Evolutionary conservation across 1,140 invertebrate species (phyloP).

Genomic region (Bombus sylvicola): DNA sequence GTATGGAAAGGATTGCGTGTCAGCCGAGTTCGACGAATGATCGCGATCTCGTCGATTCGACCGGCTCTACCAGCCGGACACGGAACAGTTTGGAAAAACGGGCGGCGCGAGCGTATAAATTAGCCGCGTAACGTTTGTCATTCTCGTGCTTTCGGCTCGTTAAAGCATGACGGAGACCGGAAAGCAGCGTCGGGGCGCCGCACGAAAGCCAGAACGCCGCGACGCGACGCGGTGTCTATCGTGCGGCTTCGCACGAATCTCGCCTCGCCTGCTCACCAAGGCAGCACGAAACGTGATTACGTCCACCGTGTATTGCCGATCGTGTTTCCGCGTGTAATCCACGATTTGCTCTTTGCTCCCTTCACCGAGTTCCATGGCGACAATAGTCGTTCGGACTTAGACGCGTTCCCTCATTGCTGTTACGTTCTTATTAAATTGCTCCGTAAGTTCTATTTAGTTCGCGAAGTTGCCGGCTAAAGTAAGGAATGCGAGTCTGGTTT

Average conservation of each 20-base stretch:
- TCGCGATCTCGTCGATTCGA: not conserved
- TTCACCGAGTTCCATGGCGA: not conserved
- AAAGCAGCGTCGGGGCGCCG: conserved; percentile 53
- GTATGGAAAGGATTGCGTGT: not conserved
- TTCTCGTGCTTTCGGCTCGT: conserved; percentile 52
- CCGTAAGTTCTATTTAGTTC: too few species aligned
- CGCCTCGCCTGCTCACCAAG: not conserved
- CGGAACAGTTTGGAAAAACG: not conserved
- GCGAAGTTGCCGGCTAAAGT: too few species aligned
- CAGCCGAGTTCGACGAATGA: not conserved
- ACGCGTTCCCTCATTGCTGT: too few species aligned
- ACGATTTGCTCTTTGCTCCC: conserved; percentile 20
- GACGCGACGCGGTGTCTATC: not conserved
- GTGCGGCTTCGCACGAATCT: conserved; percentile 29
- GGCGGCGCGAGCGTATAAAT: conserved; percentile 25
- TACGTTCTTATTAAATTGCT: too few species aligned
- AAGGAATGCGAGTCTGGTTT: too few species aligned
- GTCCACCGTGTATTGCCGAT: not conserved
- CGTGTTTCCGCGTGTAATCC: conserved; percentile 27
- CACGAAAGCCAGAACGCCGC: conserved; percentile 35
- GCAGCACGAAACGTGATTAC: conserved; percentile 24
- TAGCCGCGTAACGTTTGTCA: conserved; percentile 40
- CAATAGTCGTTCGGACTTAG: too few species aligned
- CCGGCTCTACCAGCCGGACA: not conserved
- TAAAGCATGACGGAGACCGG: conserved; percentile 52